phyloP scores from a whole-genome alignment of 2,888 invertebrate genomes.

The Cryptosula pallasiana region DNA sequence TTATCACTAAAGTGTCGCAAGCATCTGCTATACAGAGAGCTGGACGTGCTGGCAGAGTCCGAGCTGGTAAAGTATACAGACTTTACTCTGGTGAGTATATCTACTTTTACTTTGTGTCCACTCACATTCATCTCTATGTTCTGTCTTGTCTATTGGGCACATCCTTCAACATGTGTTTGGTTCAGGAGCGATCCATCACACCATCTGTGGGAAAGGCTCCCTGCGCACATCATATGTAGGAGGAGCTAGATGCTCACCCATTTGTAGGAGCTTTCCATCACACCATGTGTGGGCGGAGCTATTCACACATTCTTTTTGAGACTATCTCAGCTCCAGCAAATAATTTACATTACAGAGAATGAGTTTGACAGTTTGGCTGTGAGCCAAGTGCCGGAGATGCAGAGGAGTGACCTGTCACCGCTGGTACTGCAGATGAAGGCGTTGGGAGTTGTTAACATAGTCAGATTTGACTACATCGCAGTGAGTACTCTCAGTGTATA shows the following conservation, averaged over 20 bases:
- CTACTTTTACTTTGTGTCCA: too few species aligned
- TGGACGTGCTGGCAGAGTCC: conserved; percentile 81
- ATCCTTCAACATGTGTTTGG: too few species aligned
- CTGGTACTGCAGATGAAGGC: conserved; percentile 86
- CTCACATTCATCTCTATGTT: too few species aligned
- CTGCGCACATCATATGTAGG: too few species aligned
- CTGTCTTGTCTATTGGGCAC: too few species aligned
- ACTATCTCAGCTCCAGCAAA: too few species aligned
- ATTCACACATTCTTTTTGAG: background rate
- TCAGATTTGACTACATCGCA: conserved; percentile 85
- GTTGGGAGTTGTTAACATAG: conserved; percentile 83
- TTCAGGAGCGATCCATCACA: too few species aligned
- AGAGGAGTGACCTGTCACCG: conserved; percentile 76
- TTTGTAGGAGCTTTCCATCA: too few species aligned
- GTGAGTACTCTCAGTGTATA: conserved; percentile 36
- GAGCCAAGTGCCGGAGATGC: conserved; percentile 85
- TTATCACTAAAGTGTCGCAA: conserved; percentile 74
- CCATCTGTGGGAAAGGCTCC: too few species aligned
- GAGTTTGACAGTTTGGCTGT: conserved; percentile 67
- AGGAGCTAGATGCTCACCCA: too few species aligned
- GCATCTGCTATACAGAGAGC: conserved; percentile 87
- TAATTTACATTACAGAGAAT: conserved; percentile 59
- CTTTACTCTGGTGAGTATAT: conserved; percentile 50
- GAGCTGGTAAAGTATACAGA: conserved; percentile 67
- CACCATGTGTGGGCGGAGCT: background rate